A percentile compares a stretch with the other conserved stretches of the same genome.
These are phyloP conservation scores for Antheraea pernyi DNA, from an alignment of 1,140 invertebrate genomes.

Conservation along the genomic window DNA sequence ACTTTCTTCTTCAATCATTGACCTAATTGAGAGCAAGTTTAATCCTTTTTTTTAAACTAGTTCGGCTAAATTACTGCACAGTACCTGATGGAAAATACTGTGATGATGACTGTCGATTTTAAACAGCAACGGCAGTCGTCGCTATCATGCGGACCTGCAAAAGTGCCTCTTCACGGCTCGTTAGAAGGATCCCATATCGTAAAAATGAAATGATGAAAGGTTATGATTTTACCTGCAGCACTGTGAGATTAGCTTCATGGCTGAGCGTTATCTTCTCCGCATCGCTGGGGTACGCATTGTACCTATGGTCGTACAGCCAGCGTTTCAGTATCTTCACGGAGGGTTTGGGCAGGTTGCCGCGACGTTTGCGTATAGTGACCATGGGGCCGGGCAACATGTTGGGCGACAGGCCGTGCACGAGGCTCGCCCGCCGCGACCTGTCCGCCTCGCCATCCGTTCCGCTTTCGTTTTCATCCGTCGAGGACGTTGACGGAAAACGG, in stretches of 20 bases:
- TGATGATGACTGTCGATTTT: too few species aligned
- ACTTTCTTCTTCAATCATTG: too few species aligned
- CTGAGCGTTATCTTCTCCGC: constrained; percentile 92
- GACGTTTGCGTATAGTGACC: constrained; percentile 85
- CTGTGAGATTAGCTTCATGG: constrained; percentile 92
- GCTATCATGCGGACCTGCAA: too few species aligned
- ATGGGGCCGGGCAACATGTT: constrained; percentile 46
- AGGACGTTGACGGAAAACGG: constrained; percentile 85
- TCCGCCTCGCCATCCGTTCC: constrained; percentile 79
- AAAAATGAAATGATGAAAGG: too few species aligned
- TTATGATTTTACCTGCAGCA: constrained; percentile 83
- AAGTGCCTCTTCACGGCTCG: too few species aligned
- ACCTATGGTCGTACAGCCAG: constrained; percentile 96
- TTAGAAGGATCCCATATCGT: too few species aligned
- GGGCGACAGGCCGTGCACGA: constrained; percentile 45
- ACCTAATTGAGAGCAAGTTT: too few species aligned
- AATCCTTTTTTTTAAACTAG: too few species aligned
- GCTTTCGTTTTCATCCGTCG: constrained; percentile 86
- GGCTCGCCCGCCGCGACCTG: constrained; percentile 50
- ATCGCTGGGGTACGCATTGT: constrained; percentile 97
- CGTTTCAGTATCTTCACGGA: constrained; percentile 94
- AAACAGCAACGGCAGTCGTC: too few species aligned
- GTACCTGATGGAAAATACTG: too few species aligned
- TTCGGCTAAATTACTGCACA: too few species aligned
- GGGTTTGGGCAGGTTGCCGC: constrained; percentile 96